Evolutionary conservation across 2,888 invertebrate species (phyloP).

Genomic region (Drosophila anomalata): DNA sequence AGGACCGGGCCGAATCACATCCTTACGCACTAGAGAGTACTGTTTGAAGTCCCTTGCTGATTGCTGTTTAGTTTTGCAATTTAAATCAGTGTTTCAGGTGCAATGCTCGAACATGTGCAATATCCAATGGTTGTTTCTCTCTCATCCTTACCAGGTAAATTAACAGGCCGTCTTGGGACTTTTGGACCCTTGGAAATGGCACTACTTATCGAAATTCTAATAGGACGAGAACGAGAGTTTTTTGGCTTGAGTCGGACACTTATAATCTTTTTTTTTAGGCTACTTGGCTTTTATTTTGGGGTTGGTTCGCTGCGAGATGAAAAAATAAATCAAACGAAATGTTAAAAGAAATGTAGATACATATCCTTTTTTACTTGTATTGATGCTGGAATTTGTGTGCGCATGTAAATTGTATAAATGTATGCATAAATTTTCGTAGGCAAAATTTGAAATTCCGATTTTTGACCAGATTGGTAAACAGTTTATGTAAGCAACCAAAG

Average conservation of each 20-base stretch:
- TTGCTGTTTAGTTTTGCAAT: constrained; percentile 78
- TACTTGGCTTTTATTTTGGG: constrained; percentile 31
- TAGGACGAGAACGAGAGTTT: neutral
- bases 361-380: constrained; percentile 53
- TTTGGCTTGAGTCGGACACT: constrained; percentile 2
- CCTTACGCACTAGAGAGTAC: constrained; percentile 54
- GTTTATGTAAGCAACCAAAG: constrained; percentile 76
- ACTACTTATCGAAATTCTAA: constrained; percentile 17
- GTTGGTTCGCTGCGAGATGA: constrained; percentile 18
- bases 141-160: constrained; percentile 37
- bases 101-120: constrained; percentile 38
- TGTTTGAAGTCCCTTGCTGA: constrained; percentile 47
- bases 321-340: constrained; percentile 64
- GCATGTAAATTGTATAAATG: constrained; percentile 77
- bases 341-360: constrained; percentile 64
- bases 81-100: constrained; percentile 73
- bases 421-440: constrained; percentile 75
- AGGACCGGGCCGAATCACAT: constrained; percentile 54
- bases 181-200: constrained; percentile 5
- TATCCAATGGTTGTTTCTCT: constrained; percentile 27
- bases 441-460: constrained; percentile 81
- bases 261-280: constrained; percentile 3
- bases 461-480: constrained; percentile 81
- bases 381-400: constrained; percentile 40
- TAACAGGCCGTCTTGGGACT: constrained; percentile 21